These are phyloP conservation scores for Rhynchomys soricoides DNA, from an alignment of 2,113 vertebrate species.

Conservation along the genomic window DNA sequence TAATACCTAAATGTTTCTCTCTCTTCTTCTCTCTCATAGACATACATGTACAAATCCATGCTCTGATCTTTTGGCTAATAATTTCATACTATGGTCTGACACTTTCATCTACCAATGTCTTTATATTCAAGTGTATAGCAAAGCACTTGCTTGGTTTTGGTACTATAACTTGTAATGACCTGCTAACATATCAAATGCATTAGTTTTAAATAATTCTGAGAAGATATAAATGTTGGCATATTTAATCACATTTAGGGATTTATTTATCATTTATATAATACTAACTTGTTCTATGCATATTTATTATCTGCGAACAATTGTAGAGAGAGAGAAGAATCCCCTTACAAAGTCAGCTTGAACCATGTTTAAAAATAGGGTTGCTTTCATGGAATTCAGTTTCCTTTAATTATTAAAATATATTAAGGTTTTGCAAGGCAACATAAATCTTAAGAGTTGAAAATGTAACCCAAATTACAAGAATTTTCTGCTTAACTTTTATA, in stretches of 20 bases:
- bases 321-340: neutral
- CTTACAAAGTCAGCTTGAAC: neutral
- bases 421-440: neutral
- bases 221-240: neutral
- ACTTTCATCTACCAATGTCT: neutral
- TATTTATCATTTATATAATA: neutral
- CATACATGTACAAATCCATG: neutral
- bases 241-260: neutral
- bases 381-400: neutral
- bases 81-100: neutral
- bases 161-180: conserved; percentile 2
- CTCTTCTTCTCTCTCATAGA: neutral
- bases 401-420: conserved; percentile 2
- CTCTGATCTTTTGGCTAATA: neutral
- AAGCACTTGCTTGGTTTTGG: neutral
- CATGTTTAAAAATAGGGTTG: neutral
- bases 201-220: neutral
- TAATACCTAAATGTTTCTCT: neutral
- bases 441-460: conserved; percentile 7
- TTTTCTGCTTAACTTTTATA: conserved; percentile 42
- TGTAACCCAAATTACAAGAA: neutral
- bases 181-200: neutral
- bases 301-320: neutral
- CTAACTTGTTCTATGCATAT: neutral
- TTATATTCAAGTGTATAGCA: neutral